Evolutionary conservation across 2,888 invertebrate genomes (phyloP).

Genomic region (Lasioglossum villosulum): DNA sequence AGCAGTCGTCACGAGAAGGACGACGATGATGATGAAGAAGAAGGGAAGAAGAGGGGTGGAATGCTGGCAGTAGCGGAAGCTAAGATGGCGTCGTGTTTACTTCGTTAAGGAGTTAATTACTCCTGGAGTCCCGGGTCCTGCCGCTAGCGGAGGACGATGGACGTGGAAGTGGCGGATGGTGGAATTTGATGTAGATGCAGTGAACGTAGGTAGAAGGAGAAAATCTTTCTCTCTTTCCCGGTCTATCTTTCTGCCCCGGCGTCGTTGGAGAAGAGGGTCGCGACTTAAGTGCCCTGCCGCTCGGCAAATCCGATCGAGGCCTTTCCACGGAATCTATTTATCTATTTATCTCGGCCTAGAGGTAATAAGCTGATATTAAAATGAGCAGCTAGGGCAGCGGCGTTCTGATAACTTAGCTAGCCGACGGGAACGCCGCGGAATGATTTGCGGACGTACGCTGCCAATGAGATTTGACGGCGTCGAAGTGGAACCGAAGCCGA

Average conservation of each 20-base stretch:
- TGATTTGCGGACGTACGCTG: conserved; percentile 58
- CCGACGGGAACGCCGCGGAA: conserved; percentile 42
- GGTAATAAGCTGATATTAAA: conserved; percentile 83
- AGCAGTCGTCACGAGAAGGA: conserved; percentile 45
- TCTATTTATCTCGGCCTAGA: conserved; percentile 81
- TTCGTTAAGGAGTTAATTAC: conserved; percentile 85
- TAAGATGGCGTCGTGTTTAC: conserved; percentile 84
- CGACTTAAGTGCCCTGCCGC: conserved; percentile 75
- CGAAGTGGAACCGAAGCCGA: conserved; percentile 7
- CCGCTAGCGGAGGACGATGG: conserved; percentile 77
- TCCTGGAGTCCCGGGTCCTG: conserved; percentile 80
- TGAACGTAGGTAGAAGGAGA: conserved; percentile 69
- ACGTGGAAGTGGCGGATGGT: conserved; percentile 73
- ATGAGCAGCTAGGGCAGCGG: conserved; percentile 76
- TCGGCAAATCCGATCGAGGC: conserved; percentile 82
- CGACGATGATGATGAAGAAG: conserved; percentile 40
- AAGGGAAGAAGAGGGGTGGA: conserved; percentile 45
- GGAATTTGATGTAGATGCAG: conserved; percentile 77
- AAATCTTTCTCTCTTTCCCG: conserved; percentile 68
- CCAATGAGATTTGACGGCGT: conserved; percentile 52
- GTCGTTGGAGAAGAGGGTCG: conserved; percentile 66
- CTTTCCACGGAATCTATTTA: conserved; percentile 83
- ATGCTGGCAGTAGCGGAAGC: conserved; percentile 75
- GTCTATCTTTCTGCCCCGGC: conserved; percentile 42
- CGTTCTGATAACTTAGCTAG: conserved; percentile 62